These are phyloP conservation scores for Leptopilina myrica DNA, from an alignment of 2,888 invertebrate genomes.

Conservation along the genomic window DNA sequence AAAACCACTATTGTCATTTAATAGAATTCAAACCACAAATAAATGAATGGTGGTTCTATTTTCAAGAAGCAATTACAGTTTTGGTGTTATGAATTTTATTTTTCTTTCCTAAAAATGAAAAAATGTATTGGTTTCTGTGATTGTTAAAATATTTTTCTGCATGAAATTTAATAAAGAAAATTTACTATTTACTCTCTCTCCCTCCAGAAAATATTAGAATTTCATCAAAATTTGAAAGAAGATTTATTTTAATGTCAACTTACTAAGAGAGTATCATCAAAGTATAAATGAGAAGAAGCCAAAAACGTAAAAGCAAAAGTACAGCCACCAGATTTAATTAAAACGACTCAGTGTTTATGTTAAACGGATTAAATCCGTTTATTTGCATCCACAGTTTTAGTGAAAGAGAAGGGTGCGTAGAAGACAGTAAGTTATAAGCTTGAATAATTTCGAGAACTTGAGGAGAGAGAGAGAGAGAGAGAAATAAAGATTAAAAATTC, in stretches of 20 bases:
- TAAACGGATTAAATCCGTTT: constrained; percentile 70
- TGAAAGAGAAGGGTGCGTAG: constrained; percentile 40
- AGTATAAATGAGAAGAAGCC: constrained; percentile 22
- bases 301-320: not conserved
- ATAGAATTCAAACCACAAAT: not conserved
- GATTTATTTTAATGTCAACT: constrained; percentile 15
- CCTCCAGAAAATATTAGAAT: not conserved
- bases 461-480: constrained; percentile 52
- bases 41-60: constrained; percentile 7
- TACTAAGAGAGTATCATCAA: not conserved
- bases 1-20: not conserved
- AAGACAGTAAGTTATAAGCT: constrained; percentile 56
- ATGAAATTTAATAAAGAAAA: not conserved
- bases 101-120: not conserved
- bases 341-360: constrained; percentile 53
- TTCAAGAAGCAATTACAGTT: not conserved
- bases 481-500: constrained; percentile 53
- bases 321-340: constrained; percentile 48
- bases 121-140: too few species aligned
- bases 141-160: too few species aligned
- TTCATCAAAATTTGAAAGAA: not conserved
- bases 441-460: constrained; percentile 66
- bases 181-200: not conserved
- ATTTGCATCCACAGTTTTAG: constrained; percentile 58
- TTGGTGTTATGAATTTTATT: not conserved